Evolutionary conservation across 2,888 invertebrate genomes (phyloP).

Genomic region (Gonocerus acuteangulatus): DNA sequence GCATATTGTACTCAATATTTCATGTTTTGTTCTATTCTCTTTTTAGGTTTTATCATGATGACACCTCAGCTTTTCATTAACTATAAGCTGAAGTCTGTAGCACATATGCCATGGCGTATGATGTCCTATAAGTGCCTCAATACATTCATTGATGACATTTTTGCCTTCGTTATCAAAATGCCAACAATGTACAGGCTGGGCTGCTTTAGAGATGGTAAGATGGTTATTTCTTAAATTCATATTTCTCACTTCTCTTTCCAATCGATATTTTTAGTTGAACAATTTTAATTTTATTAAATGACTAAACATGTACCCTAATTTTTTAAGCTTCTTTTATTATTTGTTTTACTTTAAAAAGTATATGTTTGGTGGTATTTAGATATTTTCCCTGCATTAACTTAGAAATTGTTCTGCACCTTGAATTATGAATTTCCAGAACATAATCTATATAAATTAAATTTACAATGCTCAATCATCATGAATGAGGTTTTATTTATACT

Average conservation of each 20-base stretch:
- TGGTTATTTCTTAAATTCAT: conserved; percentile 1
- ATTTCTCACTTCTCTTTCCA: background rate
- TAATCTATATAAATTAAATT: too few species aligned
- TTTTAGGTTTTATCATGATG: conserved; percentile 95
- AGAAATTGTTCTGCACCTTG: too few species aligned
- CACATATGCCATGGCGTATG: conserved; percentile 99
- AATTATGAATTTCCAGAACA: too few species aligned
- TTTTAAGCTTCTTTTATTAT: background rate
- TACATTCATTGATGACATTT: conserved; percentile 99
- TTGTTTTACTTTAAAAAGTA: too few species aligned
- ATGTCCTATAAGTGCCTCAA: conserved; percentile 98
- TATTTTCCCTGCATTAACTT: too few species aligned
- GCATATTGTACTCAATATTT: too few species aligned
- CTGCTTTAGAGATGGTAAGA: conserved; percentile 88
- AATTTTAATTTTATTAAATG: background rate
- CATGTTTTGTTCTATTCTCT: background rate
- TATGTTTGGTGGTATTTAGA: too few species aligned
- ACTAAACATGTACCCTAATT: background rate
- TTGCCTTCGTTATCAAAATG: conserved; percentile 99
- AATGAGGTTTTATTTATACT: too few species aligned
- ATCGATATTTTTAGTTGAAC: background rate
- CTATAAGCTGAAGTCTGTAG: conserved; percentile 97
- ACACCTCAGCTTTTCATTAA: conserved; percentile 99
- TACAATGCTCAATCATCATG: too few species aligned
- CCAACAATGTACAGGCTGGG: conserved; percentile 96